Evolutionary conservation across 2,113 vertebrate genomes (phyloP).

Genomic region (Poecile atricapillus): DNA sequence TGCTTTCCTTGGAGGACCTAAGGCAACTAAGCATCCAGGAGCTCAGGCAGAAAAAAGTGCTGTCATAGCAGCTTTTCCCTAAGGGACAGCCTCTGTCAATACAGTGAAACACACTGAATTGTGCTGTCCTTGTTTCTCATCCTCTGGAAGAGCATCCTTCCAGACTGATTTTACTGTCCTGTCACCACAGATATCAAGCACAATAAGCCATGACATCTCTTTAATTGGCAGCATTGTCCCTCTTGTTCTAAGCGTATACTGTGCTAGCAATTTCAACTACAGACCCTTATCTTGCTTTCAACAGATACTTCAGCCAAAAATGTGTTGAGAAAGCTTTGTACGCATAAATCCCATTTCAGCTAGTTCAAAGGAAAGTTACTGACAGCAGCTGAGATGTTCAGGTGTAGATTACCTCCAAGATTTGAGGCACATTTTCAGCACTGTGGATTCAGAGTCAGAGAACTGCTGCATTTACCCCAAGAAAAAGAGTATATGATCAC

Average conservation of each 20-base stretch:
- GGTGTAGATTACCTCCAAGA: slow-evolving; percentile 48
- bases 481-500: slow-evolving; percentile 46
- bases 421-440: slow-evolving; percentile 33
- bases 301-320: background rate
- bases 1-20: background rate
- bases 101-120: background rate
- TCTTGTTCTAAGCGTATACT: background rate
- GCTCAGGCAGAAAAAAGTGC: background rate
- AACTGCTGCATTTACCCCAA: background rate
- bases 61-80: background rate
- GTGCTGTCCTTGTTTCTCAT: background rate
- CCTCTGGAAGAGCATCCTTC: background rate
- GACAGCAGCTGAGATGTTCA: slow-evolving; percentile 38
- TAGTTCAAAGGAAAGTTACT: slow-evolving; percentile 54
- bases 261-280: background rate
- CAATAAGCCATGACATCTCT: background rate
- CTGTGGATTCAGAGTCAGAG: background rate
- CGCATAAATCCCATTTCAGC: slow-evolving; percentile 26
- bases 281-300: background rate
- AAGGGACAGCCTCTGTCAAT: background rate
- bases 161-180: background rate
- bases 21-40: background rate
- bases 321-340: background rate
- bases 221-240: background rate
- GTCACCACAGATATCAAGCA: background rate